Evolutionary conservation across 2,113 vertebrate species (phyloP).

Genomic region (Piprites chloris): DNA sequence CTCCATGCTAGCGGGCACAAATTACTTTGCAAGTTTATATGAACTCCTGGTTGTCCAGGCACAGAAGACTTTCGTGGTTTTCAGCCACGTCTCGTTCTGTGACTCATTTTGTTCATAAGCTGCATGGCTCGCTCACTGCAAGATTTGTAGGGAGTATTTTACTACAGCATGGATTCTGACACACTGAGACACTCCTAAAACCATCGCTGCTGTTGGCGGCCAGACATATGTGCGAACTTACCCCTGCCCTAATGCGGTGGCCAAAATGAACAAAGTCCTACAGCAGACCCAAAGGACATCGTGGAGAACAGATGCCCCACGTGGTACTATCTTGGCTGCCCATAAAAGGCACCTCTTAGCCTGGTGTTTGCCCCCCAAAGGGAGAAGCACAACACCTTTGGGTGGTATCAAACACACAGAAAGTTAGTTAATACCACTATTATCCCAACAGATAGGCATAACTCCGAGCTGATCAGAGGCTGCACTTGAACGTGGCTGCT

Average conservation of each 20-base stretch:
- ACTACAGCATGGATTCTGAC: neutral
- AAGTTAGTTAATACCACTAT: neutral
- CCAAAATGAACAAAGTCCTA: neutral
- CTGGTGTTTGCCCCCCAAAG: neutral
- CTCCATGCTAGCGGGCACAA: neutral
- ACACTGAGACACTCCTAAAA: neutral
- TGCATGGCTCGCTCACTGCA: accelerated
- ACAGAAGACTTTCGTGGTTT: neutral
- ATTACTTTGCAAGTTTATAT: neutral
- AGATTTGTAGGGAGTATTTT: neutral
- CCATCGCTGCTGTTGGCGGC: neutral
- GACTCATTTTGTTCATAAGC: neutral
- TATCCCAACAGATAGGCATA: neutral
- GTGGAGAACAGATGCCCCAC: neutral
- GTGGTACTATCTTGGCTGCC: neutral
- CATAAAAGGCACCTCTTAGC: neutral
- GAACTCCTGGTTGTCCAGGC: neutral
- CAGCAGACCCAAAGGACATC: neutral
- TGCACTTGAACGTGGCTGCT: neutral
- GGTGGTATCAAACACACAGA: neutral
- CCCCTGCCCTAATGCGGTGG: neutral
- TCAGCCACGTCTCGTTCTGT: neutral
- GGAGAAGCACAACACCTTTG: neutral
- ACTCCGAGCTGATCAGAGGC: neutral
- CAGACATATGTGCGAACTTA: accelerated